phyloP scores from a whole-genome alignment of 1,140 invertebrate species.

The Sitophilus oryzae region DNA sequence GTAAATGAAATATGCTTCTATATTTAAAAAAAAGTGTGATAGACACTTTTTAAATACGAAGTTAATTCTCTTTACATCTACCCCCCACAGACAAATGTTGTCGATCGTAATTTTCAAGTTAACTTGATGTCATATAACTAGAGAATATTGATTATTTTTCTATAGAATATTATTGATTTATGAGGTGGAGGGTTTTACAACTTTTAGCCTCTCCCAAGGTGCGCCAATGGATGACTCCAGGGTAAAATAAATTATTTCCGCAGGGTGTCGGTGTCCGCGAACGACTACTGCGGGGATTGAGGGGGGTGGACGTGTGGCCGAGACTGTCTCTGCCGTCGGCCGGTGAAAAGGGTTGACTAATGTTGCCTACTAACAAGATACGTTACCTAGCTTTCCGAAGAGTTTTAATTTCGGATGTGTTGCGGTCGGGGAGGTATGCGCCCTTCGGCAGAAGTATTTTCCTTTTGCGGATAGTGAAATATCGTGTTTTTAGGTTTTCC shows the following conservation, averaged over 20 bases:
- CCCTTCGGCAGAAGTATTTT: neutral
- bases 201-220: no score
- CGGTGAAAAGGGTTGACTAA: slow-evolving; percentile 29
- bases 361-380: slow-evolving; percentile 22
- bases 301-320: slow-evolving; percentile 15
- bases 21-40: no score
- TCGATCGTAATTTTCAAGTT: no score
- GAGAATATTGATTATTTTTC: no score
- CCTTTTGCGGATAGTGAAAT: neutral
- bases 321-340: slow-evolving; percentile 18
- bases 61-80: no score
- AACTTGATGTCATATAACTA: no score
- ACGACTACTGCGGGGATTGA: slow-evolving; percentile 14
- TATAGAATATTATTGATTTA: no score
- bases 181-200: no score
- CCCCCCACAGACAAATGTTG: no score
- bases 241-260: slow-evolving; percentile 21
- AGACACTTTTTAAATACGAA: no score
- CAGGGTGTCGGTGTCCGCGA: slow-evolving; percentile 3
- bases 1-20: no score
- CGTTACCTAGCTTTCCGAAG: slow-evolving; percentile 24
- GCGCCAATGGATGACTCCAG: neutral
- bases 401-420: slow-evolving; percentile 26
- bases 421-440: slow-evolving; percentile 19
- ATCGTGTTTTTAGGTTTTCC: no score